Conservation (phyloP, 2,797 vertebrate species). For the Microchirus variegatus region DNA sequence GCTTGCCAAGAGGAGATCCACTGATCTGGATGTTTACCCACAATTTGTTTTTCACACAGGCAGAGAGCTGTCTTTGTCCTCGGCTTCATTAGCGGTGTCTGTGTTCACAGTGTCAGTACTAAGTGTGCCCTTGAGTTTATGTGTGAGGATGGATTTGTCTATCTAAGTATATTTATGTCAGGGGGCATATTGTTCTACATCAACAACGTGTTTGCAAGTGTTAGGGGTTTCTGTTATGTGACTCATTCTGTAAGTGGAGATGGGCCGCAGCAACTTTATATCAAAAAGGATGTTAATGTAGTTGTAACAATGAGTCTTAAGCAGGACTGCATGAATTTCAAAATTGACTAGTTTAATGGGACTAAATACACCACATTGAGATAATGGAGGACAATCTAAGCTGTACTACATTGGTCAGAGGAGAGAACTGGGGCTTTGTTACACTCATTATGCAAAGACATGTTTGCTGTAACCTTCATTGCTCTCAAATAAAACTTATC, state of each 20-base stretch:
- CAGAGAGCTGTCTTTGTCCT: constrained; percentile 58
- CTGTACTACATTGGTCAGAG: too few relatives aligned
- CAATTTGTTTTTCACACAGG: constrained; percentile 57
- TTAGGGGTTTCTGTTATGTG: background rate
- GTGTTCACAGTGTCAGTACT: constrained; percentile 73
- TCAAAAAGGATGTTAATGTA: background rate
- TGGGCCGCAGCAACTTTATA: background rate
- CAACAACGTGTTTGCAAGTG: background rate
- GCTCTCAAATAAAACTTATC: too few relatives aligned
- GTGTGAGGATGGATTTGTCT: constrained; percentile 81
- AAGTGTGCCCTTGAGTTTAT: constrained; percentile 83
- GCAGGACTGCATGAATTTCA: too few relatives aligned
- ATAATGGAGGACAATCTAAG: too few relatives aligned
- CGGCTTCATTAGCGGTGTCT: constrained; percentile 51
- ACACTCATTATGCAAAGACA: too few relatives aligned
- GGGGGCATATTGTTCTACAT: constrained; percentile 11
- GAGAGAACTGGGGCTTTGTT: too few relatives aligned
- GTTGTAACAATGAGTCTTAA: too few relatives aligned
- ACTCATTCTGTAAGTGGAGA: constrained; percentile 1
- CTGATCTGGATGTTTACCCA: constrained; percentile 74
- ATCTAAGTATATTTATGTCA: constrained; percentile 68
- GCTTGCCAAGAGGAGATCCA: constrained; percentile 67
- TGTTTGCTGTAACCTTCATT: too few relatives aligned
- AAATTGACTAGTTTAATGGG: too few relatives aligned
- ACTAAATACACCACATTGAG: too few relatives aligned